These are phyloP conservation scores for Cynocephalus volans DNA, from an alignment of 2,113 vertebrate species.

Conservation along the genomic window DNA sequence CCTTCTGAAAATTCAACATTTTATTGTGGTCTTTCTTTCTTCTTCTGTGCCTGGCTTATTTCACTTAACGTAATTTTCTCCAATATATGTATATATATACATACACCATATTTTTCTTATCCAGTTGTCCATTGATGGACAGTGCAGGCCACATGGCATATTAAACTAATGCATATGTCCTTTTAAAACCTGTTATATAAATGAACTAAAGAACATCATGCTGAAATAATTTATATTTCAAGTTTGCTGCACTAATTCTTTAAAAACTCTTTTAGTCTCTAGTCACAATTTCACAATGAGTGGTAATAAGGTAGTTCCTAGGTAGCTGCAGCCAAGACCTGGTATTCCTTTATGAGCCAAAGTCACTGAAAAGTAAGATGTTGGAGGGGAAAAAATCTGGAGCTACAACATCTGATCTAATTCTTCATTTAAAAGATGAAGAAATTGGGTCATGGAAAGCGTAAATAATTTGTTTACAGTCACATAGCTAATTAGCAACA, in stretches of 20 bases:
- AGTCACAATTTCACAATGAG: constrained; percentile 17
- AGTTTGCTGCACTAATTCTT: constrained; percentile 3
- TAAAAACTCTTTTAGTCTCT: constrained; percentile 29
- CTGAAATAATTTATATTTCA: constrained; percentile 58
- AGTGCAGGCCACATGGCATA: constrained; percentile 18
- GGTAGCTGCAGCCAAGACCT: neutral
- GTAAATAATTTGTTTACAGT: neutral
- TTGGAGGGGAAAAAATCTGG: neutral
- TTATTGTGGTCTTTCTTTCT: too few species aligned
- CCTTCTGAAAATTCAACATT: too few species aligned
- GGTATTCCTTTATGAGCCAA: constrained; percentile 2
- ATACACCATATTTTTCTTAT: too few species aligned
- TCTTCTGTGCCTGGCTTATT: too few species aligned
- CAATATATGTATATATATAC: too few species aligned
- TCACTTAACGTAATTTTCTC: too few species aligned
- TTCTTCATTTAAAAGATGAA: constrained; percentile 39
- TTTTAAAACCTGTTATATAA: constrained; percentile 50
- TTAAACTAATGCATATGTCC: neutral
- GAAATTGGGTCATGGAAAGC: constrained; percentile 1
- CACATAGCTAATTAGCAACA: neutral
- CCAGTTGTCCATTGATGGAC: too few species aligned
- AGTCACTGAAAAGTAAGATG: neutral
- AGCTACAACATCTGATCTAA: neutral
- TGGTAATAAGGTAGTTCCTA: neutral
- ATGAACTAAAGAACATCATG: constrained; percentile 8